A percentile compares a stretch with the other conserved stretches of the same genome.
phyloP scores from a whole-genome alignment of 2,113 vertebrate genomes.

The Aegithalos caudatus region DNA sequence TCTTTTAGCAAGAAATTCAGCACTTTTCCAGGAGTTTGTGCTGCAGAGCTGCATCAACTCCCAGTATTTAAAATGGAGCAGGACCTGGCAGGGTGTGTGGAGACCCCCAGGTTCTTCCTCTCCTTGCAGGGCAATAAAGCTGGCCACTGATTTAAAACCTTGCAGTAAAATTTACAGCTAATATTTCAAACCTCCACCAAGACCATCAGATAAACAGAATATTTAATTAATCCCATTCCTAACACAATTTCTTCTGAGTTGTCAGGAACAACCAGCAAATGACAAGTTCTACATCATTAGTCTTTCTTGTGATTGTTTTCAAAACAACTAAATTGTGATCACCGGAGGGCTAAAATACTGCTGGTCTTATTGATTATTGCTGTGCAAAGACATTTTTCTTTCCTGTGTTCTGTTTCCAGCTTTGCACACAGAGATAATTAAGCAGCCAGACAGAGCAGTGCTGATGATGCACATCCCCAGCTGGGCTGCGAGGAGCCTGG shows the following conservation, averaged over 20 bases:
- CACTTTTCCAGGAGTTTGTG: neutral
- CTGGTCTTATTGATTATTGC: constrained; percentile 38
- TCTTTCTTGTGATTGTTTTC: constrained; percentile 4
- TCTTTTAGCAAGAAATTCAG: neutral
- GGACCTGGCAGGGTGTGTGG: neutral
- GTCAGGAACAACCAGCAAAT: neutral
- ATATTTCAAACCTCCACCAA: neutral
- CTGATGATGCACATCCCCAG: neutral
- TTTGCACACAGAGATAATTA: constrained; percentile 8
- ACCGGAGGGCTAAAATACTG: constrained; percentile 18
- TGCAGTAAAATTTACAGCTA: neutral
- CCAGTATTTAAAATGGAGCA: neutral
- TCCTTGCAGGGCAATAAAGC: neutral
- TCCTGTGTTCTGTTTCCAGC: neutral
- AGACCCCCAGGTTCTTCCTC: neutral
- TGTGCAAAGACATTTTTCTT: constrained; percentile 42
- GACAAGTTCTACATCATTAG: constrained; percentile 34
- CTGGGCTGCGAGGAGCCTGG: neutral
- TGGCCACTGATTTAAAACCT: neutral
- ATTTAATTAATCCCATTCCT: constrained; percentile 19
- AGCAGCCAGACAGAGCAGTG: neutral
- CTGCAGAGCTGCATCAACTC: neutral
- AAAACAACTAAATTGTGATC: constrained; percentile 36
- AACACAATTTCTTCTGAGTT: neutral
- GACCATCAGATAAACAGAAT: neutral